Percentiles rank a stretch among this genome's conserved stretches.
These are phyloP conservation scores for Ceratina australensis DNA, from an alignment of 1,140 invertebrate species.

Conservation along the genomic window DNA sequence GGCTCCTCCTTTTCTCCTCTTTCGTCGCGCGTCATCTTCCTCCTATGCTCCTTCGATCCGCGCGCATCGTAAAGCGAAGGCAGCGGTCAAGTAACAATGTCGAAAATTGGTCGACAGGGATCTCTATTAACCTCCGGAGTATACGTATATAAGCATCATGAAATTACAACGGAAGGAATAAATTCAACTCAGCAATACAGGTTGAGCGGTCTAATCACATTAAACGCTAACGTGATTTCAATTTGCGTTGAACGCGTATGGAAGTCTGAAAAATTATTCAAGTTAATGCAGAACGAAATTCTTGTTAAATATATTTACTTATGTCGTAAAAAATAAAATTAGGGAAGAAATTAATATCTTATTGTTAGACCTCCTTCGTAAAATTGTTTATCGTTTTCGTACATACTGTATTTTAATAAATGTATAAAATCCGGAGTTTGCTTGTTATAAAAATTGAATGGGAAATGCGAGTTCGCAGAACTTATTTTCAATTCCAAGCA, in stretches of 20 bases:
- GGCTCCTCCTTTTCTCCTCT: slow-evolving; percentile 56
- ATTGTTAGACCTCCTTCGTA: too few relatives aligned
- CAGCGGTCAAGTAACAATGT: slow-evolving; percentile 56
- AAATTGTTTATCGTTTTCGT: too few relatives aligned
- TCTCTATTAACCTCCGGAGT: slow-evolving; percentile 48
- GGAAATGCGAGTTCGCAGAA: too few relatives aligned
- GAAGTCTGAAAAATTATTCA: too few relatives aligned
- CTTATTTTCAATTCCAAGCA: background rate
- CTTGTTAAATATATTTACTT: too few relatives aligned
- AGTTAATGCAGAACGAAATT: too few relatives aligned
- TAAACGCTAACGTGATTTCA: background rate
- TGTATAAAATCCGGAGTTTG: too few relatives aligned
- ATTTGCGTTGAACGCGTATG: too few relatives aligned
- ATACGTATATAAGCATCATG: background rate
- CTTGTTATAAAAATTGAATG: too few relatives aligned
- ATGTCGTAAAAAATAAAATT: too few relatives aligned
- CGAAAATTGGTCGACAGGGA: slow-evolving; percentile 55
- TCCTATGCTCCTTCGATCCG: slow-evolving; percentile 16
- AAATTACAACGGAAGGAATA: slow-evolving; percentile 41
- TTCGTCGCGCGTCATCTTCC: slow-evolving; percentile 32
- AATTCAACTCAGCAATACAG: slow-evolving; percentile 24
- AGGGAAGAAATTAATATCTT: too few relatives aligned
- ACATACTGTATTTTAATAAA: too few relatives aligned
- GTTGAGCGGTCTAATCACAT: background rate
- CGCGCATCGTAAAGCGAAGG: slow-evolving; percentile 50